These are phyloP conservation scores for Nesidiocoris tenuis DNA, from an alignment of 2,888 invertebrate species.

Conservation along the genomic window DNA sequence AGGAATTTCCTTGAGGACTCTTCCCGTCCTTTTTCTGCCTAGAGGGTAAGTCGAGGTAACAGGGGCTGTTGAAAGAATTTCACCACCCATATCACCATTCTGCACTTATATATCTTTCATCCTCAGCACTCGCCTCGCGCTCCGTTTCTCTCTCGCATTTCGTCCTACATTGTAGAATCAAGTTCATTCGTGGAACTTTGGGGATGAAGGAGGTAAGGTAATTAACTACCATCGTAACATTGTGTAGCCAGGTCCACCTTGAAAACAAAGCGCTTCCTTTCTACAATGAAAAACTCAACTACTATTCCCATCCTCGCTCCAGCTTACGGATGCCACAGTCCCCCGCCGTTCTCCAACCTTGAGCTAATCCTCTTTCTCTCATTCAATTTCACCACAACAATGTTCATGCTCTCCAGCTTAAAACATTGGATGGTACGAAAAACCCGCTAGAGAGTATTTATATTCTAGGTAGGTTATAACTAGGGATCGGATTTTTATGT, in stretches of 20 bases:
- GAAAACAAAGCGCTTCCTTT: conserved; percentile 8
- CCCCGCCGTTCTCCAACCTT: not conserved
- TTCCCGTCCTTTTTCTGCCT: not conserved
- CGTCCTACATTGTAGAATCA: not conserved
- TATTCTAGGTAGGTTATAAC: too few relatives aligned
- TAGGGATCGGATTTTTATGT: too few relatives aligned
- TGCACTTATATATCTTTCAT: not conserved
- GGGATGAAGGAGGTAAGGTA: not conserved
- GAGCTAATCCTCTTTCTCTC: not conserved
- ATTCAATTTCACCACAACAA: not conserved
- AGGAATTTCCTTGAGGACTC: not conserved
- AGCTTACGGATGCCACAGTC: not conserved
- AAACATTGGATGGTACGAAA: too few relatives aligned
- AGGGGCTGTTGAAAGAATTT: not conserved
- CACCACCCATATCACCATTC: not conserved
- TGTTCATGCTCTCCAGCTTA: too few relatives aligned
- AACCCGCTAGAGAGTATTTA: too few relatives aligned
- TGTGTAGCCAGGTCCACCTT: not conserved
- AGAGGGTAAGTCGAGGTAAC: not conserved
- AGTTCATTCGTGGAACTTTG: not conserved
- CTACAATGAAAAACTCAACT: conserved; percentile 1
- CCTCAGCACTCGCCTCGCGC: not conserved
- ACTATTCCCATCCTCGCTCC: not conserved
- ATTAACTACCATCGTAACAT: conserved; percentile 2
- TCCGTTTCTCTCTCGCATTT: not conserved